phyloP scores from a whole-genome alignment of 2,113 vertebrate species.

The Oenanthe melanoleuca region DNA sequence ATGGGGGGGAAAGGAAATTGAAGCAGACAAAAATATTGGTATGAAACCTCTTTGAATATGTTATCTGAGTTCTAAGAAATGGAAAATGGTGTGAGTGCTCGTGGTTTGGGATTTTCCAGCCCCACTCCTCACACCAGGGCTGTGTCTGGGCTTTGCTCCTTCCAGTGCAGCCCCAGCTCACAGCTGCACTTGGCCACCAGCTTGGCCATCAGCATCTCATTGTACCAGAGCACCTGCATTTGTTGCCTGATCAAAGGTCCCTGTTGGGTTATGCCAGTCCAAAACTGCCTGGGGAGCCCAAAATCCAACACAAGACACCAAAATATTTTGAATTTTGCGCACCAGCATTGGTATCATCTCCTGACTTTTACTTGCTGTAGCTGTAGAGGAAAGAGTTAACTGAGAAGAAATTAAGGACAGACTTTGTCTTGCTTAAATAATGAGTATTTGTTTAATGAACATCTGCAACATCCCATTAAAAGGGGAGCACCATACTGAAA shows the following conservation, averaged over 20 bases:
- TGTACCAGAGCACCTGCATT: background rate
- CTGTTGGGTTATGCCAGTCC: background rate
- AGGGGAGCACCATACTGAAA: background rate
- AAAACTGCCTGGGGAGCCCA: background rate
- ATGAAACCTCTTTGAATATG: background rate
- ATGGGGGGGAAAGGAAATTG: background rate
- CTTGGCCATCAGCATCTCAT: background rate
- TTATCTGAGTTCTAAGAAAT: background rate
- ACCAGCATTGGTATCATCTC: background rate
- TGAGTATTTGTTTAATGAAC: background rate
- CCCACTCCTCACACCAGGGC: background rate
- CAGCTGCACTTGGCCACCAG: background rate
- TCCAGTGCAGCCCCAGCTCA: background rate
- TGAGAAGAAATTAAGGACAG: background rate
- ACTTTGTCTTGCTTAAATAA: background rate
- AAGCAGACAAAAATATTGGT: background rate
- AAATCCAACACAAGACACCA: background rate
- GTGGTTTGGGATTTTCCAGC: background rate
- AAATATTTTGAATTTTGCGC: background rate
- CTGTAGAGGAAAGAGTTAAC: background rate
- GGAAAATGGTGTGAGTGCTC: background rate
- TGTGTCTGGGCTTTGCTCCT: background rate
- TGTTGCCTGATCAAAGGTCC: background rate
- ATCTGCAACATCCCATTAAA: background rate
- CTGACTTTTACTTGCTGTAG: background rate